Evolutionary conservation across 2,797 vertebrate species (phyloP), one percentile per base, ranked within the genome.

Genomic region (Amphiprion clarkii): DNA sequence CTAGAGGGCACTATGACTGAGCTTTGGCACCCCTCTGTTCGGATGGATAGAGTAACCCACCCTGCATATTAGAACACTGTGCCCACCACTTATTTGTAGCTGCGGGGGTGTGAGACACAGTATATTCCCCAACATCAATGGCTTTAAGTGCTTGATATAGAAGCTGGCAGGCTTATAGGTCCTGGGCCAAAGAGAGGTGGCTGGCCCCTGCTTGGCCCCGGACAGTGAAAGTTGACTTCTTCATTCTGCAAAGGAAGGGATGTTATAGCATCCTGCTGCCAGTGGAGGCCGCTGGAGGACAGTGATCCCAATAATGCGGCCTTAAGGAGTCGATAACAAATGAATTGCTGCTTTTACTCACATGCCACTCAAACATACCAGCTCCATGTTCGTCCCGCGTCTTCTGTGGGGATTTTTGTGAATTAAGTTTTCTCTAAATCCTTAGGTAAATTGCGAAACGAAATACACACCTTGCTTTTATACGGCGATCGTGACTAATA

Each of bases 81-180:
- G 73, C 91, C 90, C 92, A 92, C 79, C 81, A 83, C 88, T 92
- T 95, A 95, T 95, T 94, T 93, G 91, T 93, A 91, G 91, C 86
- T 66, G 83, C 70, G 68, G 84, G 91, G 91, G 94, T 94, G 95
- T 94, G 93, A 94, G 94, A 95, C 88, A 95, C 88, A 76, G 76
- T 94, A 95, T 95, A 94, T 94, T 91, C 84, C 85, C 78, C 63
- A 69, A 91, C 93, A 94, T 95, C 92, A 93, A 93, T 93, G 91
- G 91, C 89, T 93, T 91, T 89, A 89, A 77, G 84, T 68, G 91
- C 94, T 94, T 87, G 91, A 95, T 94, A 93, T 95, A 95, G 95
- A 95, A 89, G 82, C 84, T 90, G 92, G 84, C 90, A 89, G 88
- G 77, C 76, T 83, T 85, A 79, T 66, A 80, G 86, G 77, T 79